Evolutionary conservation across 2,888 invertebrate species (phyloP), one percentile per base, ranked within the genome.

Genomic region (Periphyllus acericola): DNA sequence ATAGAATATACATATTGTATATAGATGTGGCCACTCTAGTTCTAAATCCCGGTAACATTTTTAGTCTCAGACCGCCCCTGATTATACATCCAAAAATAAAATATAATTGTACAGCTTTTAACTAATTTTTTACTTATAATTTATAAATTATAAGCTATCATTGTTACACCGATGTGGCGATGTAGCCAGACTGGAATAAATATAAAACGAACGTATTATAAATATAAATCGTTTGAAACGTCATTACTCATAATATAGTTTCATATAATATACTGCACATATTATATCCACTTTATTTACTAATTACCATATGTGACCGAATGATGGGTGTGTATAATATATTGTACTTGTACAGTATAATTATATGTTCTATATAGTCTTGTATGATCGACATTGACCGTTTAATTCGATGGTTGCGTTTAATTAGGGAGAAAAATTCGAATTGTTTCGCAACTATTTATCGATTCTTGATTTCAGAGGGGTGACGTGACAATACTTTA

Each of bases 401-500:
- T 72, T 83, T n/a, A 74, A 83, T 74, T 60, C 36, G 74, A 8
- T 0, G 34, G 17, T 60, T 0, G n/a, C 17, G 72, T 83, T 83
- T 74, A 83, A 83, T 83, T 83, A 14, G 17, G 36, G 25, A 74
- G 74, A 83, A 72, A 36, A 75, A 74, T 0, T 19, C 19, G 34
- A 83, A 74, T 74, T 83, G 74, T 60, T 83, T 83, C 9, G 11
- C 21, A 83, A 83, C 83, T 83, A 83, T 83, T 83, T 83, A 83
- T 74, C 83, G 55, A 75, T 55, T 83, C 2, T 29, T 60, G 29
- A 75, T 60, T 74, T 74, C 3, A 5, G 60, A 14, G 55, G 83
- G 74, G n/a, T 72, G 29, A n/a, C 32, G 52, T n/a, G 55, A 74
- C 5, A 9, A 72, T 55, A 36, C 55, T 60, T 83, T 25, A 79